Base-by-base conservation (phyloP, 2,113 vertebrate species). In the Turnix velox region DNA sequence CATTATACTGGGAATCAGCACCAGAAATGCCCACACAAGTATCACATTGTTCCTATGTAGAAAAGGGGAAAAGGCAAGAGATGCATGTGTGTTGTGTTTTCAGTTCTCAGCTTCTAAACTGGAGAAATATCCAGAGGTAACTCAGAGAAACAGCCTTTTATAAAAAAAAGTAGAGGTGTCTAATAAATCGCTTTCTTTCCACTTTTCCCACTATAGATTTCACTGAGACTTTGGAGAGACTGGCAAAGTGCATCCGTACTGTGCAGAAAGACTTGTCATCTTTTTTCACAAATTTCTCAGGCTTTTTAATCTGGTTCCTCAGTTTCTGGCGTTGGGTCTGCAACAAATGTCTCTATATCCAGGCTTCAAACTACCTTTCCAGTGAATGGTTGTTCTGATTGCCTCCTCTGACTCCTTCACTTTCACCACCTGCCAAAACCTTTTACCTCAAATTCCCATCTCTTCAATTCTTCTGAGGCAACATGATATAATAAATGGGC, bases 401-500 rank as follows among this genome's bases (percentile, higher is more conserved):
- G 61, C 40, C 37, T 84, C 43, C 57, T 49, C 46, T 25, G 24
- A 71, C 17, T 81, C 22, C 31, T 57, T 73, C 54, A 23, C 30
- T 87, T 95, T 66, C 79, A 83, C 67, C 20, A 25, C 75, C 59
- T 88, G 72, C 71, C 79, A 69, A 68, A 94, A 68, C 9, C 33
- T 61, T 83, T 79, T 49, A 43, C 54, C 59, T 90, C 68, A 76
- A 40, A 85, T 80, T 80, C 54, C 55, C 8, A 4, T 82, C 65
- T 87, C 76, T 71, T 45, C 55, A 61, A 24, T 45, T 66, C 63
- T 89, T 72, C 62, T 66, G 62, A 82, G 59, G 23, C 42, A 73
- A 65, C 2, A 0, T 0, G 0, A 14, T 30, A 54, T 16, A 68
- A 31, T n/a, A 75, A 74, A 82, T 5, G 13, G 30, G 16, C 30